Conservation (phyloP, 1,140 invertebrate species). For the Lithobius niger region DNA sequence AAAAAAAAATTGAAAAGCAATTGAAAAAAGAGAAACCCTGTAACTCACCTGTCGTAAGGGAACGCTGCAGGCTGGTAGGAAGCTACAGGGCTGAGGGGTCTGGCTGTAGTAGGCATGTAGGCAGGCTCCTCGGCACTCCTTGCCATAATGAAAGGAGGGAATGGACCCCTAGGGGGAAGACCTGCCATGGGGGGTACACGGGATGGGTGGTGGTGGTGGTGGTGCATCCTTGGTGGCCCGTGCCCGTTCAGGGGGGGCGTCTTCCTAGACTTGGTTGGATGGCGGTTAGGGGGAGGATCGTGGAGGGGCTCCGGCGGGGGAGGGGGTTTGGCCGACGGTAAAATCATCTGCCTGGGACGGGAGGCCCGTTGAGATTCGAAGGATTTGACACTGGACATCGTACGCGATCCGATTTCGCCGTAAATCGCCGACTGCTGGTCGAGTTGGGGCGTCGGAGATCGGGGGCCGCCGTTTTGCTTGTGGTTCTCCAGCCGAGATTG, state of each 20-base stretch:
- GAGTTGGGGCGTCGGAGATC: neutral
- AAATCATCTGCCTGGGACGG: constrained; percentile 59
- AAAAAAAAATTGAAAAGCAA: too few species aligned
- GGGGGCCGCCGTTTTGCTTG: too few species aligned
- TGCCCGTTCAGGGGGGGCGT: constrained; percentile 17
- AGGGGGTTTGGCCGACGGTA: constrained; percentile 60
- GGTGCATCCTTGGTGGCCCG: constrained; percentile 6
- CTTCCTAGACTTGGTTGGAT: too few species aligned
- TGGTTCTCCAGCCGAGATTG: too few species aligned
- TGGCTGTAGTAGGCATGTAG: constrained; percentile 42
- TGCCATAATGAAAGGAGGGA: constrained; percentile 17
- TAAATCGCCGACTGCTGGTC: constrained; percentile 32
- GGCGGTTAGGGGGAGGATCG: neutral
- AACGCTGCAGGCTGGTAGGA: constrained; percentile 47
- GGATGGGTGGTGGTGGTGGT: constrained; percentile 14
- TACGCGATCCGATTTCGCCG: constrained; percentile 53
- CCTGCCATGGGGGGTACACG: constrained; percentile 18
- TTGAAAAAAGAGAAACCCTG: too few species aligned
- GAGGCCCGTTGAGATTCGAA: constrained; percentile 26
- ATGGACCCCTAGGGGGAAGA: constrained; percentile 12
- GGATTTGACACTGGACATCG: constrained; percentile 50
- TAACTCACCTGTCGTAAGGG: constrained; percentile 43
- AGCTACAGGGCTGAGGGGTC: constrained; percentile 42
- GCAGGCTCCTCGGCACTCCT: constrained; percentile 41
- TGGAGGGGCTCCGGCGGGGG: neutral